Conservation (phyloP, 1,140 invertebrate species). For the Drosophila prosaltans region DNA sequence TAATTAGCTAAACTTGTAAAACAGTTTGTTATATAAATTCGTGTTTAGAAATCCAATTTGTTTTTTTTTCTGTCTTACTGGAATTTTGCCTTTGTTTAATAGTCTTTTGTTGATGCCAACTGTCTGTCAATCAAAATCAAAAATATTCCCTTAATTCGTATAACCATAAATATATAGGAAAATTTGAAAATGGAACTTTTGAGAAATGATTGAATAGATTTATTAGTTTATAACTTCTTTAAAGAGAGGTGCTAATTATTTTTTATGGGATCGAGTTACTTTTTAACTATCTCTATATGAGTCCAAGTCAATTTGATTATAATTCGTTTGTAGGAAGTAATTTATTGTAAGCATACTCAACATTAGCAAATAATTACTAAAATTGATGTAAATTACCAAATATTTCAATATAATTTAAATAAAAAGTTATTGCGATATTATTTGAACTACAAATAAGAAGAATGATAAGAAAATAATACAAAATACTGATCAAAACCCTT, state of each 20-base stretch:
- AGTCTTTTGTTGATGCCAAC: conserved; percentile 43
- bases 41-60: conserved; percentile 34
- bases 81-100: conserved; percentile 36
- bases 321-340: too few relatives aligned
- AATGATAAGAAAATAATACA: too few relatives aligned
- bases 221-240: background rate
- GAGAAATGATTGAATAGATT: background rate
- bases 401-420: too few relatives aligned
- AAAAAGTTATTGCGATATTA: too few relatives aligned
- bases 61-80: conserved; percentile 38
- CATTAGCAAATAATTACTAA: too few relatives aligned
- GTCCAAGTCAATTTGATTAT: too few relatives aligned
- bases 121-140: conserved; percentile 39
- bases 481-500: too few relatives aligned
- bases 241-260: background rate
- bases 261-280: background rate
- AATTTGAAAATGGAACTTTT: conserved; percentile 22
- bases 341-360: too few relatives aligned
- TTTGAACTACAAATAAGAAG: too few relatives aligned
- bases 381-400: too few relatives aligned
- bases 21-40: conserved; percentile 44
- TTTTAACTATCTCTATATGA: background rate
- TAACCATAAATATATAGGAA: background rate
- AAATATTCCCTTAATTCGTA: conserved; percentile 13
- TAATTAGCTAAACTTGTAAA: conserved; percentile 42